Base-by-base conservation (phyloP, 2,888 invertebrate species). In the Apodemia zela region DNA sequence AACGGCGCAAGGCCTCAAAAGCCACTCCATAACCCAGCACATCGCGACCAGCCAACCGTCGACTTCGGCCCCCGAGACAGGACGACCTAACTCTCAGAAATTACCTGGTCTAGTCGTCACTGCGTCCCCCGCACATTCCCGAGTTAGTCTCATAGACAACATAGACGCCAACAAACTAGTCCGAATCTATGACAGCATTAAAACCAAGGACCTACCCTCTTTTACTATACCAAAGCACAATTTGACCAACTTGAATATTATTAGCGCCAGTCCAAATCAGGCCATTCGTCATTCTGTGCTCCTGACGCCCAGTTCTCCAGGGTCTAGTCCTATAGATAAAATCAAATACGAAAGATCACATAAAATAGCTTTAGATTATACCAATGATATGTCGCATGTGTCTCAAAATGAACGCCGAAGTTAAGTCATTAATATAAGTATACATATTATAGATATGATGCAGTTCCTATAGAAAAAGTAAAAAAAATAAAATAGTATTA, bases 1-100 rank as follows among this genome's bases (percentile, higher is more conserved):
- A 89, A 96, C 96, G 69, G 93, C 94, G 61, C 95, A 95, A 84
- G 96, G 96, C 65, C 92, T 97, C 76, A 95, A 95, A 79, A 94
- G 93, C 75, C 97, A 97, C 82, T 93, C 94, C 2, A 77, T 82
- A 67, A 68, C 81, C 0, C 84, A 86, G 61, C 88, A 87, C 73
- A 77, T 82, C 29, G 78, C 73, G 57, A 70, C 71, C 2, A 71
- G 71, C 65, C 73, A 68, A 63, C 68, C 74, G 3, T 67, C 70
- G 45, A 69, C 77, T 2, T 69, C 73, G 62, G 47, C 69, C n/a
- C 25, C 68, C 6, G 65, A 70, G 8, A 67, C 63, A 29, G 70
- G 68, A 4, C 64, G 70, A 8, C 62, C 66, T 0, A 64, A 68
- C 60, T 74, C 71, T 33, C 74, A 77, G 42, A 82, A 79, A 65